phyloP scores from a whole-genome alignment of 2,888 invertebrate species.

The Meteorus cinctellus region DNA sequence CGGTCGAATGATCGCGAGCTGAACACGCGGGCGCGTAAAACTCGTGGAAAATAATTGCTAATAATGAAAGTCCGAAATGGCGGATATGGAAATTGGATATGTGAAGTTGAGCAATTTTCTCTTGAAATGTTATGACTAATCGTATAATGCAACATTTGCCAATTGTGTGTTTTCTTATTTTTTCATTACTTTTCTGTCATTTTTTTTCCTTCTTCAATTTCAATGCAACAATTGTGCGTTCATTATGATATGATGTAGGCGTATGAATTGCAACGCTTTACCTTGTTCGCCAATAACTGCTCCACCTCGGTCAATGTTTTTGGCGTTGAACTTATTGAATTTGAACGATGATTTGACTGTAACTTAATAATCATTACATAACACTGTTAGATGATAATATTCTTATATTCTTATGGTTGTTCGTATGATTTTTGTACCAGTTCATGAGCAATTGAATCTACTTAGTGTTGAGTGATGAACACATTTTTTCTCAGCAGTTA shows the following conservation, averaged over 20 bases:
- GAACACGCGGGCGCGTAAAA: conserved; percentile 27
- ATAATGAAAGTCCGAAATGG: conserved; percentile 39
- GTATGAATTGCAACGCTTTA: conserved; percentile 46
- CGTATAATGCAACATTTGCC: conserved; percentile 16
- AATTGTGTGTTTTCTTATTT: conserved; percentile 29
- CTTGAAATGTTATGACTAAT: conserved; percentile 10
- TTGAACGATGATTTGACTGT: conserved; percentile 54
- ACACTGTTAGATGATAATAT: conserved; percentile 21
- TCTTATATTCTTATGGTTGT: no score
- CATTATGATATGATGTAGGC: conserved; percentile 26
- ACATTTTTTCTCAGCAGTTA: no score
- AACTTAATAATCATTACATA: conserved; percentile 57
- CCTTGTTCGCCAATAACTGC: conserved; percentile 68
- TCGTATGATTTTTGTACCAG: no score
- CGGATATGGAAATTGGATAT: conserved; percentile 36
- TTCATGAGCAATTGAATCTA: no score
- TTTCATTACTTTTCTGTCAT: background rate
- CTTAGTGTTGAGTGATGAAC: no score
- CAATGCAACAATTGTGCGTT: conserved; percentile 27
- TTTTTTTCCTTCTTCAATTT: background rate
- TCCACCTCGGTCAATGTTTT: conserved; percentile 69
- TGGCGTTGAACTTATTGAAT: conserved; percentile 55
- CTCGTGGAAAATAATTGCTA: conserved; percentile 47
- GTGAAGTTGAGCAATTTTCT: conserved; percentile 29
- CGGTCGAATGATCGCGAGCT: conserved; percentile 35